phyloP scores from a whole-genome alignment of 2,888 invertebrate species.

The Acanthosepion lycidas region DNA sequence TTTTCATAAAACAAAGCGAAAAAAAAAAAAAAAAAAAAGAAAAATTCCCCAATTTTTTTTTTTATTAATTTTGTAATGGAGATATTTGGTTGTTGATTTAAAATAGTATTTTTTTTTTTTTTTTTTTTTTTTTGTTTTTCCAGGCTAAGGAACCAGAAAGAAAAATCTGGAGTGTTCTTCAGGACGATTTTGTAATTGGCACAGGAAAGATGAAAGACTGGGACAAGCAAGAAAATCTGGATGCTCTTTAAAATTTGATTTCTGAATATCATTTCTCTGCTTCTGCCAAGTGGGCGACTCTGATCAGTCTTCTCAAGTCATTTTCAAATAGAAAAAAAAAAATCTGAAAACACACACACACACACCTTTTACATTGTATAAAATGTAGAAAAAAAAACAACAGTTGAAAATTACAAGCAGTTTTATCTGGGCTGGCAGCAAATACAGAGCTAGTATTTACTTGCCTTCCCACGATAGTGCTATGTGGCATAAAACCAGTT shows the following conservation, averaged over 20 bases:
- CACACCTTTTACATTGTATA: background rate
- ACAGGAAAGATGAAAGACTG: conserved; percentile 85
- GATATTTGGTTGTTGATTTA: background rate
- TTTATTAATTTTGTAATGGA: no score
- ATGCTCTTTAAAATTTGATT: background rate
- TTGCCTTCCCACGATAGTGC: no score
- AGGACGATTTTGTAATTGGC: conserved; percentile 92
- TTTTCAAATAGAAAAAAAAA: background rate
- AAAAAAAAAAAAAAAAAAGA: no score
- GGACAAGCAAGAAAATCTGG: conserved; percentile 72
- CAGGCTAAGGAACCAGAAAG: conserved; percentile 58
- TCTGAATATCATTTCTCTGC: no score
- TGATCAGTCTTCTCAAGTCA: background rate
- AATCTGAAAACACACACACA: background rate
- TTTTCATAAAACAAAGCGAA: no score
- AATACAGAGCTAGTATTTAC: no score
- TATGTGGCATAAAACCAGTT: no score
- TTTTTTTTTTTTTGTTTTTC: background rate
- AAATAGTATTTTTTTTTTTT: background rate
- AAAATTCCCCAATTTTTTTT: no score
- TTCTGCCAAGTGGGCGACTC: background rate
- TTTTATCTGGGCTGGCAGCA: no score
- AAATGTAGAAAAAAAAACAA: no score
- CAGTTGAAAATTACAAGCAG: background rate
- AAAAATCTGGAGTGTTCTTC: conserved; percentile 77